Conservation (phyloP, 1,140 invertebrate species). For the Kradibia gibbosae region DNA sequence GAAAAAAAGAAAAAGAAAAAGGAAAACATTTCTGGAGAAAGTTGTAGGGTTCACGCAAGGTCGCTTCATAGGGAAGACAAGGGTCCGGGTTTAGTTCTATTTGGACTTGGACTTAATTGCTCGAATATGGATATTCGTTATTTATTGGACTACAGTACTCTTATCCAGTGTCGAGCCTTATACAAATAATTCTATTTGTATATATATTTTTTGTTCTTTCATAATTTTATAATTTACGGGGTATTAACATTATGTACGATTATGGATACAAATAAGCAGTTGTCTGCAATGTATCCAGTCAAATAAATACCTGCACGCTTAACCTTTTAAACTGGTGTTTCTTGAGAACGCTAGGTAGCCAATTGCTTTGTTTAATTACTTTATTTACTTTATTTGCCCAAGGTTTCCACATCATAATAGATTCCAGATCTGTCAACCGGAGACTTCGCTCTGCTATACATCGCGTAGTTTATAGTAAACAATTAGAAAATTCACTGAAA, state of each 20-base stretch:
- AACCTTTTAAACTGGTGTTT: slow-evolving; percentile 7
- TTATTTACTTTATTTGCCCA: slow-evolving; percentile 10
- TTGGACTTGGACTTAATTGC: background rate
- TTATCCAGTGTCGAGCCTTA: background rate
- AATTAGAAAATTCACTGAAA: slow-evolving; percentile 12
- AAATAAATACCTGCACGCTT: background rate
- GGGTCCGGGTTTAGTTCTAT: background rate
- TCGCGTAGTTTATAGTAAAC: slow-evolving; percentile 4
- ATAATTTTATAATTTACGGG: background rate
- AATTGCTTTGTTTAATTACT: slow-evolving; percentile 10
- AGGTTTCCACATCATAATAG: background rate
- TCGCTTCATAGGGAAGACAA: background rate
- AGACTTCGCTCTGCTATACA: background rate
- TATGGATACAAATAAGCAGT: background rate
- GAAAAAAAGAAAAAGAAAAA: background rate
- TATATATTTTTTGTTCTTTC: background rate
- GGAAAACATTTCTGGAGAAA: slow-evolving; percentile 7
- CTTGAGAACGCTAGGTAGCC: background rate
- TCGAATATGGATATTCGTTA: background rate
- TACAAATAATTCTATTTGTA: background rate
- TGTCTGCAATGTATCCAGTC: background rate
- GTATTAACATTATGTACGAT: background rate
- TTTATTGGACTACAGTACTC: background rate
- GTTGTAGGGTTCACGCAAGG: background rate
- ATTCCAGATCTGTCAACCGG: background rate